Base-by-base conservation (phyloP, 1,140 invertebrate species). In the Conus betulinus region DNA sequence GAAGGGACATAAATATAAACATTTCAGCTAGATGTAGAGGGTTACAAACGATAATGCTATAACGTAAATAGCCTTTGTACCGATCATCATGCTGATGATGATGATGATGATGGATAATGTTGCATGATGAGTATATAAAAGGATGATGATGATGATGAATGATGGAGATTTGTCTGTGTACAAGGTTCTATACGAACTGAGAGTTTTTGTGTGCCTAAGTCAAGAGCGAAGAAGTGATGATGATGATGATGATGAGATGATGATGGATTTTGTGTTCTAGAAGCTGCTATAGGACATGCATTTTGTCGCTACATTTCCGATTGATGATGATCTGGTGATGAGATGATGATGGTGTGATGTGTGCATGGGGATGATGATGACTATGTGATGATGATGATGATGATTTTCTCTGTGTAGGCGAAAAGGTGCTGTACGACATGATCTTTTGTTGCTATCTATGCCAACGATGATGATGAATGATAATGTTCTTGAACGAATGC, bases 211-310 rank as follows among this genome's bases (percentile, higher is more conserved):
- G 55, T 6, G 6, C 13, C 55, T 57, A 6, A 17, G 79, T 52
- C 5, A n/a, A 82, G 5, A 25, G 15, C 27, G 79, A n/a, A 17
- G n/a, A 27, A n/a, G n/a, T 82, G 79, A 27, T 82, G 79, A 15
- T 82, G 79, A 82, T 82, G 79, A 27, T 82, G 79, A 82, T 82
- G n/a, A 10, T 82, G 79, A 82, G 79, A 82, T 82, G 79, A 82
- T 82, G 79, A 82, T 82, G 79, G 53, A n/a, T n/a, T n/a, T n/a
- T n/a, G n/a, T n/a, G n/a, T n/a, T n/a, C n/a, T n/a, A n/a, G 67
- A 71, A 13, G 67, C 8, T 71, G 67, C 5, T 71, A 17, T 7
- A 5, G 67, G 23, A 13, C 8, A 20, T 71, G 67, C 5, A 13
- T 15, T 8, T 71, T 7, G 23, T 71, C 8, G 67, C 20, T 15